phyloP scores from a whole-genome alignment of 2,113 vertebrate species.

The Numenius arquata region DNA sequence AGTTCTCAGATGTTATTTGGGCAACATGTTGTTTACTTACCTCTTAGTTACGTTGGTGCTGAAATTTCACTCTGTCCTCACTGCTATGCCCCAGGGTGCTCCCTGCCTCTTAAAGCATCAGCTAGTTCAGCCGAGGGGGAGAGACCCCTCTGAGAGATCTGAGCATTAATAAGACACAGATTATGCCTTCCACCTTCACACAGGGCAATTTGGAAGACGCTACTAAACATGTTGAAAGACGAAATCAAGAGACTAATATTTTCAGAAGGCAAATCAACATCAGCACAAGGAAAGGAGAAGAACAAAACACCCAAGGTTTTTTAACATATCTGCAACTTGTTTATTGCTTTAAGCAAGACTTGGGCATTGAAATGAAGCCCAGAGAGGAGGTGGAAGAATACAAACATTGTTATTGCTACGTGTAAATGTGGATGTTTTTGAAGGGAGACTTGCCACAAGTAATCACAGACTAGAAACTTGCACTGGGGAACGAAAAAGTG shows the following conservation, averaged over 20 bases:
- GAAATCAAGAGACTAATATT: neutral
- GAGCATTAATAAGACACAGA: neutral
- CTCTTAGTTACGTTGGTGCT: neutral
- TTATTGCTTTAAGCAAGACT: constrained; percentile 36
- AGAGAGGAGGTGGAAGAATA: constrained; percentile 20
- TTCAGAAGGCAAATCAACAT: neutral
- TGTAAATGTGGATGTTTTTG: constrained; percentile 10
- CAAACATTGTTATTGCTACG: neutral
- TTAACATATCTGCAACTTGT: constrained; percentile 4
- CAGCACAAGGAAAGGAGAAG: neutral
- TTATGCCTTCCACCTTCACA: constrained; percentile 16
- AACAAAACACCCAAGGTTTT: neutral
- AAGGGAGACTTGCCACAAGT: constrained; percentile 16
- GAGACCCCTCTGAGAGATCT: constrained; percentile 10
- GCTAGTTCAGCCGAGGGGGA: neutral
- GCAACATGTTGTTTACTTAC: neutral
- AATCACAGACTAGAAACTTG: constrained; percentile 2
- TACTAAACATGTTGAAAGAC: neutral
- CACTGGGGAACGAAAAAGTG: neutral
- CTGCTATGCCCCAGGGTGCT: neutral
- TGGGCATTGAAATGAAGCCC: constrained; percentile 24
- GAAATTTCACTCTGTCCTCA: neutral
- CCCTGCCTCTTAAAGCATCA: neutral
- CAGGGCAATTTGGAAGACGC: constrained; percentile 13
- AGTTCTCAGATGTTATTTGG: neutral